Evolutionary conservation across 2,797 vertebrate genomes (phyloP).

Genomic region (Crenichthys baileyi): DNA sequence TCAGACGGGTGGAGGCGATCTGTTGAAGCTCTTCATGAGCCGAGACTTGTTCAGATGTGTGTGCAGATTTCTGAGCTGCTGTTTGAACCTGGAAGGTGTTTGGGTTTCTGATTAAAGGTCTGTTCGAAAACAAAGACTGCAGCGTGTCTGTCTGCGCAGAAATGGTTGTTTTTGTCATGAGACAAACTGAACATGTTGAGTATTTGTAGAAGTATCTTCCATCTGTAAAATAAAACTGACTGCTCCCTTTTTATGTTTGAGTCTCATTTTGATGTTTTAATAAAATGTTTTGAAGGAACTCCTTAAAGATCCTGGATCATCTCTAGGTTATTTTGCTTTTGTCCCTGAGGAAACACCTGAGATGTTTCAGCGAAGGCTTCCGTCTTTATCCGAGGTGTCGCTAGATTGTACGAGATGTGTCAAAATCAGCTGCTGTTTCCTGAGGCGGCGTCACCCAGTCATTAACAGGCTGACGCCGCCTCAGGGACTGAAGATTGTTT

Average conservation of each 20-base stretch:
- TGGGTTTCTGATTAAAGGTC: too few relatives aligned
- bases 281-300: neutral
- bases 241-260: slow-evolving; percentile 26
- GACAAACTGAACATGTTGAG: neutral
- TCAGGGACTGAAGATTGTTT: too few relatives aligned
- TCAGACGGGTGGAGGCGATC: neutral
- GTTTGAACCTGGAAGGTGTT: neutral
- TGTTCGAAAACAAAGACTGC: neutral
- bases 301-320: too few relatives aligned
- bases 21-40: neutral
- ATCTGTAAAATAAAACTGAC: slow-evolving; percentile 8
- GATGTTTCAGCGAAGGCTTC: too few relatives aligned
- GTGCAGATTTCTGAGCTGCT: neutral
- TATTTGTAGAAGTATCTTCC: slow-evolving; percentile 4
- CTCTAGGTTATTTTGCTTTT: too few relatives aligned
- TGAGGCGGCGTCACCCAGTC: too few relatives aligned
- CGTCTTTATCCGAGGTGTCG: too few relatives aligned
- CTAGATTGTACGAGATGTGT: too few relatives aligned
- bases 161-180: too few relatives aligned
- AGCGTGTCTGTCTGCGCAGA: neutral
- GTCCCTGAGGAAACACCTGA: too few relatives aligned
- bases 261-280: neutral
- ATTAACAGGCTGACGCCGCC: too few relatives aligned
- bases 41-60: neutral
- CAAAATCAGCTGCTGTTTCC: too few relatives aligned